These are phyloP conservation scores for Toxonevra muliebris DNA, from an alignment of 2,888 invertebrate genomes.

Conservation along the genomic window DNA sequence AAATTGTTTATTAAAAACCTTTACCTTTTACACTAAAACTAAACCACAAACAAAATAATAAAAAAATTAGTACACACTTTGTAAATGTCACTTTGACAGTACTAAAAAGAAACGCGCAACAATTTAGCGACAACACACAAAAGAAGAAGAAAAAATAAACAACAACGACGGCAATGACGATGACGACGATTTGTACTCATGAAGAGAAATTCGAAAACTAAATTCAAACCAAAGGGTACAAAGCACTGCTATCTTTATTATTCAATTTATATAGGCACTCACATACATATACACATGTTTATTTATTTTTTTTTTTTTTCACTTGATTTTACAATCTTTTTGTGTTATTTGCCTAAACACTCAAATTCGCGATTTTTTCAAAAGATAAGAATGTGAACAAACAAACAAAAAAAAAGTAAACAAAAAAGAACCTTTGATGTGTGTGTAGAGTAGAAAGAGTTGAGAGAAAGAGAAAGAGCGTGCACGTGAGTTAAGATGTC, in stretches of 20 bases:
- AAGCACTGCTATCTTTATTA: conserved; percentile 8
- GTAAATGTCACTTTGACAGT: conserved; percentile 14
- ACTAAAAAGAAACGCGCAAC: not conserved
- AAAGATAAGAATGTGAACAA: too few relatives aligned
- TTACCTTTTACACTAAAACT: too few relatives aligned
- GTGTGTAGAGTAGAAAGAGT: too few relatives aligned
- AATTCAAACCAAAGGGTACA: not conserved
- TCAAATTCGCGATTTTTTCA: too few relatives aligned
- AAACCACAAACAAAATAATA: too few relatives aligned
- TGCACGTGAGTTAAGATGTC: too few relatives aligned
- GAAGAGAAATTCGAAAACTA: conserved; percentile 16
- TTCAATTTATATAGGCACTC: not conserved
- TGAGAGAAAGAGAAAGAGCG: too few relatives aligned
- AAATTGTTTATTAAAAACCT: too few relatives aligned
- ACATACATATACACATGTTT: not conserved
- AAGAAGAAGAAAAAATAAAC: not conserved
- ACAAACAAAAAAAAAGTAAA: too few relatives aligned
- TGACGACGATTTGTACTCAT: conserved; percentile 5
- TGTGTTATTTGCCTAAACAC: too few relatives aligned
- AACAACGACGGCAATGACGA: not conserved
- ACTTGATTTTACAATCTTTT: too few relatives aligned
- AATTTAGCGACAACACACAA: not conserved
- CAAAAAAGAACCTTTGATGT: too few relatives aligned
- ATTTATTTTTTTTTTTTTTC: not conserved
- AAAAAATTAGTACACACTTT: not conserved